Evolutionary conservation across 2,888 invertebrate species (phyloP), one percentile per base, ranked within the genome.

Genomic region (Caenorhabditis panamensis): DNA sequence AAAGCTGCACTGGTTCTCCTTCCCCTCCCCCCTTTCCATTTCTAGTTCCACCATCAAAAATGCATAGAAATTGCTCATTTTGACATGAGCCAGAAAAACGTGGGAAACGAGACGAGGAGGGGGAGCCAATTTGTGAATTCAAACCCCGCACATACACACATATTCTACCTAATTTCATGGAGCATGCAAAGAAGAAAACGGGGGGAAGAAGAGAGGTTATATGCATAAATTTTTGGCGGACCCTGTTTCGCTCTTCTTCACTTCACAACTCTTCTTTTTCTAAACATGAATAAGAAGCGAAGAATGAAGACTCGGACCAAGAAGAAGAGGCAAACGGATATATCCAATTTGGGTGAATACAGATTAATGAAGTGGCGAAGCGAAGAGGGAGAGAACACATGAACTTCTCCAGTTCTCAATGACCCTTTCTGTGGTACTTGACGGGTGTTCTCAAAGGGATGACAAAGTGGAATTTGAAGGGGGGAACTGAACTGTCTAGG

Each of bases 31-130:
- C 13, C 13, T 16, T 41, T 16, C 8, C 41, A 41, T 16, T 41
- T 41, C 41, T 3, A 9, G 5, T 47, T 13, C 47, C 51, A 64
- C 41, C 44, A 71, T 71, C 36, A 56, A 54, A 44, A 54, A 71
- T 71, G 71, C 71, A 71, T 71, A 31, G 44, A 71, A 63, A 71
- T 62, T 63, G 62, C 56, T 62, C 63, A 54, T 63, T 71, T 71
- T 71, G 62, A 71, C 69, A 71, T 62, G 62, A 54, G 31, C 3
- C 47, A 51, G n/a, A 26, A 28, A 44, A 41, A 20, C 47, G 26
- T 22, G 26, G 22, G 41, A 13, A 18, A 22, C 5, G 11, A 36
- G 11, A 36, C 36, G 36, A 31, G 36, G 58, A 56, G 28, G 11
- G 9, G 49, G 31, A 24, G 24, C 54, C 54, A 54, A 61, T 61